Conservation (phyloP, 2,888 invertebrate species). For the Barypeithes pellucidus region DNA sequence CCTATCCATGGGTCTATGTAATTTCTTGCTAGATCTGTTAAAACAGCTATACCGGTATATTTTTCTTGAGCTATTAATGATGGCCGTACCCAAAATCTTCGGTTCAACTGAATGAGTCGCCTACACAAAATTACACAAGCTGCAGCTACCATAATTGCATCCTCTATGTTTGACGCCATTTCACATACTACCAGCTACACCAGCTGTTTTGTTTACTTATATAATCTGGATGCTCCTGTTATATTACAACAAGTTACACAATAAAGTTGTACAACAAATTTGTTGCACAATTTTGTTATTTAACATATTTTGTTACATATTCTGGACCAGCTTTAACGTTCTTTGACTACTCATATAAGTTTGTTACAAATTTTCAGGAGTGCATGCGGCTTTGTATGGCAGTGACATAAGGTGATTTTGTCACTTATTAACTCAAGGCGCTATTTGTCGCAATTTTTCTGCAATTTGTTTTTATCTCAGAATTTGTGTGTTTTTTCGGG, state of each 20-base stretch:
- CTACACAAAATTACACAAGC: slow-evolving; percentile 26
- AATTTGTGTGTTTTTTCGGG: no score
- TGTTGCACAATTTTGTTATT: slow-evolving; percentile 1
- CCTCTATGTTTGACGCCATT: slow-evolving; percentile 16
- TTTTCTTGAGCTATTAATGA: slow-evolving; percentile 40
- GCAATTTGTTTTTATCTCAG: no score
- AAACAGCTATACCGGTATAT: slow-evolving; percentile 48
- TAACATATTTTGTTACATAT: slow-evolving; percentile 6
- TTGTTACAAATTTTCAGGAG: no score
- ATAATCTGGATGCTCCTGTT: slow-evolving; percentile 2
- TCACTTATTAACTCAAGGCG: no score
- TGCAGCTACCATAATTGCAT: slow-evolving; percentile 32
- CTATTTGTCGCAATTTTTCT: no score
- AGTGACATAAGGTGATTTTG: no score
- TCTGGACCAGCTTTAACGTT: not conserved
- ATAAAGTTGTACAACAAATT: not conserved
- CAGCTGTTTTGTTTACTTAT: not conserved
- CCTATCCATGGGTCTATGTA: slow-evolving; percentile 45
- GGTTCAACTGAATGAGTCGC: not conserved
- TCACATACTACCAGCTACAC: not conserved
- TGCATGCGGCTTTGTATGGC: no score
- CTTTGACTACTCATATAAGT: no score
- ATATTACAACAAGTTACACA: not conserved
- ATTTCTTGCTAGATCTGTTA: slow-evolving; percentile 44
- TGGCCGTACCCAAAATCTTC: slow-evolving; percentile 48